Evolutionary conservation across 1,140 invertebrate genomes (phyloP), one percentile per base, ranked within the genome.

Genomic region (Diploscapter pachys): DNA sequence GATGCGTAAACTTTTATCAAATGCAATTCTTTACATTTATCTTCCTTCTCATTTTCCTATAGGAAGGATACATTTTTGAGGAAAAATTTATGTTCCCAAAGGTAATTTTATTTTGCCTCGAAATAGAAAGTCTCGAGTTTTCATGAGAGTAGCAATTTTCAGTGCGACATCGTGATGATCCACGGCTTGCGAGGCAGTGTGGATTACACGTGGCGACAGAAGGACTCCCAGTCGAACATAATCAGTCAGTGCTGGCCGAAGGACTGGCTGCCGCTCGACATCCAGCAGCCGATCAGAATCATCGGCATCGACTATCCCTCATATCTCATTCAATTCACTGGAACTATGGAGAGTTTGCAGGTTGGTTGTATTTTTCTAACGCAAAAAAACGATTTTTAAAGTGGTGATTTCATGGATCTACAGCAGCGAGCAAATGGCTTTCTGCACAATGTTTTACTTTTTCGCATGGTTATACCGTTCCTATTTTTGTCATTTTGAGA

Each of bases 241-340:
- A 54, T 72, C 13, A 69, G 68, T 0, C 11, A 75, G n/a, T 79
- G 78, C 63, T 79, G 78, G 78, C 78, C 78, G 8, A 79, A 79
- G 78, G 75, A 52, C 51, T 79, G 66, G 78, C 59, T 77, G 9
- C 76, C 76, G 48, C 11, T 63, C 8, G 68, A 71, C 53, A 65
- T 77, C 5, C 4, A 71, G 5, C 48, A 68, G 49, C 76, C 74
- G 9, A 59, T 77, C 49, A 48, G 76, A 13, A 71, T 77, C 9
- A 5, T 77, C 6, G 76, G 71, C 11, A 62, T 77, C 4, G 75
- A 79, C 8, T 79, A 79, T 67, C 71, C 70, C 9, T 79, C 78
- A 0, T 76, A 76, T 49, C 61, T 76, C 13, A 52, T 76, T 6
- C 69, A 71, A 49, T 76, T 76, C 63, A 76, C 75, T 5, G 75